Evolutionary conservation across 2,797 vertebrate genomes (phyloP).

Genomic region (Sebastes variabilis): DNA sequence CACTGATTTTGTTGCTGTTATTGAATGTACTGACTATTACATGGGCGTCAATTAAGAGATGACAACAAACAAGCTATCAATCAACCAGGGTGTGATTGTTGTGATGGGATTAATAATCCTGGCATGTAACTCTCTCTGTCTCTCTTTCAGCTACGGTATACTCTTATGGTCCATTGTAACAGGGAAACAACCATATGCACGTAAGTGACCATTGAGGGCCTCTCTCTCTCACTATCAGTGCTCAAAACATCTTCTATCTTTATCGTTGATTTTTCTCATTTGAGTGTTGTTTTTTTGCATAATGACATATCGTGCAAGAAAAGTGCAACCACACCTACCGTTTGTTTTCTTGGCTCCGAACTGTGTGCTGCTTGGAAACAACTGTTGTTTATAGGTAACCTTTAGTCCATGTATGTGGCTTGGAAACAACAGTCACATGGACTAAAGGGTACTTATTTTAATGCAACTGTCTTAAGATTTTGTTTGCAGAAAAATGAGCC

Average conservation of each 20-base stretch:
- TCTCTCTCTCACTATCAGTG: not conserved
- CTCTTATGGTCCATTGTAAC: conserved; percentile 81
- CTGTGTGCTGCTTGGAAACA: too few relatives aligned
- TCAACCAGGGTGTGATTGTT: not conserved
- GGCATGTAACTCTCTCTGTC: not conserved
- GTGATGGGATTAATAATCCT: not conserved
- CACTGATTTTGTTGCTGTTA: not conserved
- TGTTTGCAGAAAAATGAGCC: not conserved
- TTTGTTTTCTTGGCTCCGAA: not conserved
- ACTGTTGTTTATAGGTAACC: too few relatives aligned
- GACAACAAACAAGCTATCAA: not conserved
- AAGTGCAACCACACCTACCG: not conserved
- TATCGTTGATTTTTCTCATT: not conserved
- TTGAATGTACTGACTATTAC: not conserved
- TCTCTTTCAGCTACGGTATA: conserved; percentile 75
- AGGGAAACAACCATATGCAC: conserved; percentile 71
- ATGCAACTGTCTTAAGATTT: too few relatives aligned
- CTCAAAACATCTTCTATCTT: not conserved
- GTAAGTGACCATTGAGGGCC: conserved; percentile 53
- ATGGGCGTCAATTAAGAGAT: not conserved
- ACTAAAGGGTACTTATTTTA: too few relatives aligned
- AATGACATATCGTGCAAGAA: not conserved
- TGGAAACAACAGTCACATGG: not conserved
- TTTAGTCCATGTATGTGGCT: rapidly evolving
- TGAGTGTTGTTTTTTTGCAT: not conserved